Evolutionary conservation across 2,113 vertebrate genomes (phyloP).

Genomic region (Pipra filicauda): DNA sequence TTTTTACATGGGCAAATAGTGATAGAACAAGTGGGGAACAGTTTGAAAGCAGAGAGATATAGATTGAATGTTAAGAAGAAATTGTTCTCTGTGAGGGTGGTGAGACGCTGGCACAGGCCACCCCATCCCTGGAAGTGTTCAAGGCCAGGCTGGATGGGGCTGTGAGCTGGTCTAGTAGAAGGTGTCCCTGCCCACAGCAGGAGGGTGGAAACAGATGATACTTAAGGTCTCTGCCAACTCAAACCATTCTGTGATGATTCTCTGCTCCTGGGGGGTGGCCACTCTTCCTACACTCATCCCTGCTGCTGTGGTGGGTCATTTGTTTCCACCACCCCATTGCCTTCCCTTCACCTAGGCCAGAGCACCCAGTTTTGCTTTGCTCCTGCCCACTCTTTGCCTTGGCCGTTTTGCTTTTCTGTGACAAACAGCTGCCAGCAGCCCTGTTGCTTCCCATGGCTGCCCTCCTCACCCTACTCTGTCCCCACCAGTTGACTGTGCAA

Average conservation of each 20-base stretch:
- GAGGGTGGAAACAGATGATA: background rate
- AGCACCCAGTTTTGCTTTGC: background rate
- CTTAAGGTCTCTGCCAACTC: background rate
- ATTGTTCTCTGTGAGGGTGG: background rate
- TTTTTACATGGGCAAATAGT: background rate
- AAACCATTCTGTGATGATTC: background rate
- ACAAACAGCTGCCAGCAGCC: background rate
- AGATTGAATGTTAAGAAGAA: background rate
- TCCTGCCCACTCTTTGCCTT: background rate
- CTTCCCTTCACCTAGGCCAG: background rate
- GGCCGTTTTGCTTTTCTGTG: background rate
- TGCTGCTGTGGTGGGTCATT: background rate
- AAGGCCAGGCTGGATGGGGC: background rate
- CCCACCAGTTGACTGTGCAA: background rate
- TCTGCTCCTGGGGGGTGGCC: background rate
- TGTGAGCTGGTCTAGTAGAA: background rate
- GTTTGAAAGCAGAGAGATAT: background rate
- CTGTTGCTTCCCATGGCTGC: background rate
- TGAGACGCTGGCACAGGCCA: background rate
- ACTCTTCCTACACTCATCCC: background rate
- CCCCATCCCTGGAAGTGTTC: background rate
- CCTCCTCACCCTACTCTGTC: background rate
- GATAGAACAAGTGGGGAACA: background rate
- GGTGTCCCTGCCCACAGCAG: background rate
- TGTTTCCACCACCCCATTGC: background rate